Evolutionary conservation across 2,113 vertebrate genomes (phyloP), one percentile per base, ranked within the genome.

Genomic region (Orcinus orca): DNA sequence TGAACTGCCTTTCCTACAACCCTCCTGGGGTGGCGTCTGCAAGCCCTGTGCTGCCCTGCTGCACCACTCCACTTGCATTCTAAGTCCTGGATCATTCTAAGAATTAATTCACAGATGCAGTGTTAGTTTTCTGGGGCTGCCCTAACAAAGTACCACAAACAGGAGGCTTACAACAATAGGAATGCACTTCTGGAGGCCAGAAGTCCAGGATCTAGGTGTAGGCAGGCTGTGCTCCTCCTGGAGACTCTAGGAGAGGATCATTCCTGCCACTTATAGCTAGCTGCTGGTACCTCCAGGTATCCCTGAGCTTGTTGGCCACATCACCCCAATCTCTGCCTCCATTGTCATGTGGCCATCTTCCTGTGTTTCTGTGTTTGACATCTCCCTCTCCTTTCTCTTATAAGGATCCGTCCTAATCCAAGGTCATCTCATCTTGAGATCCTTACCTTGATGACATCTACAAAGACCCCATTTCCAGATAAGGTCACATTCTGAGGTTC

Each of bases 181-280:
- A 18, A 15, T 15, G 50, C 18, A 13, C 1, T 8, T 58, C 36
- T 36, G 36, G 41, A 44, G 47, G 58, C 77, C 67, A 29, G 55
- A 38, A 55, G 41, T 50, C 44, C 36, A 50, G 18, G 1, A 21
- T 17, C 31, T 33, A 20, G 44, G 26, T 63, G 41, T 73, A 41
- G 26, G 0, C 5, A 60, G 33, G 47, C 73, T 1, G 0, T 6
- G 5, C 11, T 36, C 44, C 47, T 68, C 41, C 55, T 6, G 4
- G 11, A n/a, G n/a, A 17, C 44, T 74, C 29, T n/a, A 47, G n/a
- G 15, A 15, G 21, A 41, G 29, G n/a, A 1, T 26, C 29, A 8
- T 62, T 50, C 55, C 41, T 10, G 65, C 53, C 74, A 26, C 53
- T 70, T 15, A 7, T 7, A 41, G 41, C 1, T 20, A n/a, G n/a